phyloP scores from a whole-genome alignment of 2,888 invertebrate species.

The Caenorhabditis sp. region DNA sequence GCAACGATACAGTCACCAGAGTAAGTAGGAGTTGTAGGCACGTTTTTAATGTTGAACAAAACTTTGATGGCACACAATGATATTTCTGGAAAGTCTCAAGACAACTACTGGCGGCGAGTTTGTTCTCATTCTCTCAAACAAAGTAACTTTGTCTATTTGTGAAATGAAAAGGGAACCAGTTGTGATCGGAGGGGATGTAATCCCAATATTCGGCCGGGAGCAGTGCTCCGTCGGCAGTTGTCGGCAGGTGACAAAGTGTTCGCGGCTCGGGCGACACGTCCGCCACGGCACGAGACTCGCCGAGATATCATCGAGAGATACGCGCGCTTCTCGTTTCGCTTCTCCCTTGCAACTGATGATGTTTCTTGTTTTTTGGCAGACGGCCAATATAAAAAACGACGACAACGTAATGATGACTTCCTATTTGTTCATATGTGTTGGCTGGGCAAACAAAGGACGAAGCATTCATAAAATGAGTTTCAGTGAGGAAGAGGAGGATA shows the following conservation, averaged over 20 bases:
- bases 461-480: conserved; percentile 21
- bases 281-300: conserved; percentile 3
- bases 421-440: conserved; percentile 48
- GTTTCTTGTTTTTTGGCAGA: conserved; percentile 43
- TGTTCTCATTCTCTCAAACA: too few species aligned
- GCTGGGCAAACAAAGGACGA: conserved; percentile 41
- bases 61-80: too few species aligned
- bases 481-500: conserved; percentile 5
- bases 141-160: conserved; percentile 18
- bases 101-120: too few species aligned
- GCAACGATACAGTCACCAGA: too few species aligned
- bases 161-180: conserved; percentile 33
- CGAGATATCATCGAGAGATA: conserved; percentile 35
- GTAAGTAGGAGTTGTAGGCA: too few species aligned
- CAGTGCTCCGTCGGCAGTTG: conserved; percentile 19
- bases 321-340: neutral
- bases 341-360: conserved; percentile 6
- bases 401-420: conserved; percentile 34
- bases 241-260: conserved; percentile 54
- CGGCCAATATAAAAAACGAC: conserved; percentile 21
- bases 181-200: conserved; percentile 24
- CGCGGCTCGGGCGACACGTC: conserved; percentile 14
- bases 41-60: too few species aligned
- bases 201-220: conserved; percentile 10
- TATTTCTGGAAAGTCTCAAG: too few species aligned